Evolutionary conservation across 2,113 vertebrate species (phyloP).

Genomic region (Ameiurus melas): DNA sequence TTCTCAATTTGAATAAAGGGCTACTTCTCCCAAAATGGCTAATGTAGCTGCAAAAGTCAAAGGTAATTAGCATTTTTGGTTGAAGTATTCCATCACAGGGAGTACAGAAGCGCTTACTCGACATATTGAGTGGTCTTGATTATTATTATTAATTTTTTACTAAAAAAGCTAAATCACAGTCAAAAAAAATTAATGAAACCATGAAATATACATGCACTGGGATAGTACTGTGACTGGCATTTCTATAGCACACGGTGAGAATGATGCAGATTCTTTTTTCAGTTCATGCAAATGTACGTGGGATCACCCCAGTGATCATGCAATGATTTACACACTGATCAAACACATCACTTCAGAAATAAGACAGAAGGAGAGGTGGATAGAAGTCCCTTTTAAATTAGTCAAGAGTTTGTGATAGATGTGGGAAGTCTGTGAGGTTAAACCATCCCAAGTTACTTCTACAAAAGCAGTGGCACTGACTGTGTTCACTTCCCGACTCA

Average conservation of each 20-base stretch:
- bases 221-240: not conserved
- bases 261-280: not conserved
- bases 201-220: not conserved
- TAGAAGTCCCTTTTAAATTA: not conserved
- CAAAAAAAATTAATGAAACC: not conserved
- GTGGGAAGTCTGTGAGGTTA: constrained; percentile 26
- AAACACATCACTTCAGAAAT: not conserved
- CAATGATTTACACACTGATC: not conserved
- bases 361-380: not conserved
- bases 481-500: constrained; percentile 13
- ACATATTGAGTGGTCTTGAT: not conserved
- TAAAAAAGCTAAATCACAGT: not conserved
- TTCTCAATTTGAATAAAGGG: not conserved
- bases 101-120: not conserved
- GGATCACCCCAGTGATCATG: not conserved
- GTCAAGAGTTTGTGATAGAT: constrained; percentile 12
- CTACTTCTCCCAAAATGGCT: not conserved
- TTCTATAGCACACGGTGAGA: not conserved
- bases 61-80: not conserved
- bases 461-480: constrained; percentile 63
- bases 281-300: not conserved
- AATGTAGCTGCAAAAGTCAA: not conserved
- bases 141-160: not conserved
- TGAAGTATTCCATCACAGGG: not conserved
- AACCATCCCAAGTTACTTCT: constrained; percentile 70